A percentile compares a stretch with the other conserved stretches of the same genome.
These are phyloP conservation scores for Scarus forsteni DNA, from an alignment of 2,797 vertebrate genomes.

Conservation along the genomic window DNA sequence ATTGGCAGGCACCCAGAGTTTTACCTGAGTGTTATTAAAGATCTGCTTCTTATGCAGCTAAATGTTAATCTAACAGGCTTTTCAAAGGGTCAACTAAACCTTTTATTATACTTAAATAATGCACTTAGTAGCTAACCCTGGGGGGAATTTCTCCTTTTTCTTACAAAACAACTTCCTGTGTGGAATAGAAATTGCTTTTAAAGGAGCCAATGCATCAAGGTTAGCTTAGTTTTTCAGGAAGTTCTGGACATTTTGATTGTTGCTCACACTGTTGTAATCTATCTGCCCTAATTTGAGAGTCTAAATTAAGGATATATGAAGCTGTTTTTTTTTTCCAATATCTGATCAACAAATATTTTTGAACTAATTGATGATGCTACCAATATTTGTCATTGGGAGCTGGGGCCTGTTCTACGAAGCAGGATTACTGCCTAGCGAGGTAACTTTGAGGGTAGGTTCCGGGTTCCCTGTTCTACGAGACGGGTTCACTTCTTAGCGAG, in stretches of 20 bases:
- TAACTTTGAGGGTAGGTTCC: too few species aligned
- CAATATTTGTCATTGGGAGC: too few species aligned
- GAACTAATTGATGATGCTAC: too few species aligned
- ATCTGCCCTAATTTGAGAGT: too few species aligned
- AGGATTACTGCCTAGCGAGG: too few species aligned
- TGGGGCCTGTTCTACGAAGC: too few species aligned
- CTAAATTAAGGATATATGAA: too few species aligned
- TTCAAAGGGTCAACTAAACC: background rate
- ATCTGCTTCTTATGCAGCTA: background rate
- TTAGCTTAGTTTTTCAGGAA: conserved; percentile 26
- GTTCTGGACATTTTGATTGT: conserved; percentile 5
- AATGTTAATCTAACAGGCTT: background rate
- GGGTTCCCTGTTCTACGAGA: too few species aligned
- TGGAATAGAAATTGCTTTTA: conserved; percentile 4
- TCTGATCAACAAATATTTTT: too few species aligned
- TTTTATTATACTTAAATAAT: background rate
- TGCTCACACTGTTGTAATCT: background rate
- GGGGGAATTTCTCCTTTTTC: conserved; percentile 7
- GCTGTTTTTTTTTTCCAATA: too few species aligned
- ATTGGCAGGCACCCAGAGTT: background rate
- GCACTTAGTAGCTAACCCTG: too few species aligned
- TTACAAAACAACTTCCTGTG: conserved; percentile 5
- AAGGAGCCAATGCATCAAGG: conserved; percentile 29
- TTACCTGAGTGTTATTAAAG: background rate
- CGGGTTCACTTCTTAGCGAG: too few species aligned